Conservation (phyloP, 2,888 invertebrate genomes). For the Seladonia tumulorum region DNA sequence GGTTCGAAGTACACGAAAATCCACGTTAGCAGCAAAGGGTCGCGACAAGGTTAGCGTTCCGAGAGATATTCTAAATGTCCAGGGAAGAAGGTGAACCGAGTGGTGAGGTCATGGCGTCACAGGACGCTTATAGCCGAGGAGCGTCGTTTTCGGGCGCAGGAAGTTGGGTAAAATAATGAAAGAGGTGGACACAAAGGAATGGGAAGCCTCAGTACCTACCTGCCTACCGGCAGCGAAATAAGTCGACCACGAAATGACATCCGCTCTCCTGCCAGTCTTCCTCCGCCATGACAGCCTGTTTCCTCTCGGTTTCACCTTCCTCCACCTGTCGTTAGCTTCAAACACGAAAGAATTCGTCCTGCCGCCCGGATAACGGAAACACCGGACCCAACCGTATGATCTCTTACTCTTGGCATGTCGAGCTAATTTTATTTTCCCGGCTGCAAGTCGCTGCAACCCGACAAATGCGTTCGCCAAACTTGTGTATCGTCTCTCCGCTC, state of each 20-base stretch:
- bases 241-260: constrained; percentile 84
- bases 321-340: constrained; percentile 69
- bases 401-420: constrained; percentile 17
- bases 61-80: constrained; percentile 8
- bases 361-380: constrained; percentile 23
- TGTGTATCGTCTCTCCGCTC: not conserved
- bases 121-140: constrained; percentile 24
- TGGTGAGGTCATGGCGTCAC: constrained; percentile 5
- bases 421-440: not conserved
- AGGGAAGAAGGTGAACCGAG: constrained; percentile 15
- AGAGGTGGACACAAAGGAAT: constrained; percentile 78
- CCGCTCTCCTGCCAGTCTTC: constrained; percentile 74
- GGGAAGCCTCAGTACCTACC: constrained; percentile 67
- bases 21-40: not conserved
- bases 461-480: constrained; percentile 5
- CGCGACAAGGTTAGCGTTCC: constrained; percentile 45
- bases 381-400: not conserved
- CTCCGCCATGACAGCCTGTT: constrained; percentile 55
- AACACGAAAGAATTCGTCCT: constrained; percentile 47
- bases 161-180: constrained; percentile 77
- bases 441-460: constrained; percentile 24
- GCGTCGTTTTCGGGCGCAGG: constrained; percentile 72
- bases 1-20: not conserved
- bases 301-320: constrained; percentile 68
- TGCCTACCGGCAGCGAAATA: constrained; percentile 75